phyloP scores from a whole-genome alignment of 2,888 invertebrate genomes.

The Lottia scabra region DNA sequence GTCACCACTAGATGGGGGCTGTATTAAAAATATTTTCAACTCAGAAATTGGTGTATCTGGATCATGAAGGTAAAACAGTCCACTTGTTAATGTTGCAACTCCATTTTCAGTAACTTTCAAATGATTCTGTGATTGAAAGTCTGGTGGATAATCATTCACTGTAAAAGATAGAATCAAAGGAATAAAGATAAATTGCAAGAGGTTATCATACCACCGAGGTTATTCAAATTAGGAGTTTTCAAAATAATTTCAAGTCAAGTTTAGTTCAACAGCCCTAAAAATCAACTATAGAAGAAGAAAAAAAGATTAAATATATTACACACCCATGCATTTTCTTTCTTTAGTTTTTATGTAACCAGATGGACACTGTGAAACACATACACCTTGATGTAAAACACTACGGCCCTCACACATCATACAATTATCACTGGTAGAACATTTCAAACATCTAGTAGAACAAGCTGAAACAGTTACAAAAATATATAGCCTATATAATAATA shows the following conservation, averaged over 20 bases:
- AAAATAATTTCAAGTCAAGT: no score
- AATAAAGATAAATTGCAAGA: no score
- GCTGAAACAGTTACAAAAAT: slow-evolving; percentile 30
- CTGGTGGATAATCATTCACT: slow-evolving; percentile 44
- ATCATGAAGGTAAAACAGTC: slow-evolving; percentile 46
- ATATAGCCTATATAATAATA: no score
- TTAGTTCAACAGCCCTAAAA: no score
- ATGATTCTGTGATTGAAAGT: slow-evolving; percentile 39
- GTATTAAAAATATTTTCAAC: slow-evolving; percentile 38
- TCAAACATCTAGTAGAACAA: slow-evolving; percentile 46
- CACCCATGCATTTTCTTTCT: slow-evolving; percentile 46
- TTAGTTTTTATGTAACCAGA: slow-evolving; percentile 37
- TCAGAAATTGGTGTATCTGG: slow-evolving; percentile 44
- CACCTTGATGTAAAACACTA: slow-evolving; percentile 41
- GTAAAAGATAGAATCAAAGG: not conserved
- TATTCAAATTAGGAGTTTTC: no score
- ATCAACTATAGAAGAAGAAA: no score
- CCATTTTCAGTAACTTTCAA: slow-evolving; percentile 40
- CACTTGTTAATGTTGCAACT: slow-evolving; percentile 32
- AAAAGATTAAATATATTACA: slow-evolving; percentile 10
- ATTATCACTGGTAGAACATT: slow-evolving; percentile 37
- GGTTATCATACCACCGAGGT: no score
- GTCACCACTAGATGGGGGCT: slow-evolving; percentile 41
- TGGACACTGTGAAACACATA: slow-evolving; percentile 48
- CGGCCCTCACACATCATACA: slow-evolving; percentile 47